Conservation (phyloP, 1,140 invertebrate genomes). For the Zaprionus capensis region DNA sequence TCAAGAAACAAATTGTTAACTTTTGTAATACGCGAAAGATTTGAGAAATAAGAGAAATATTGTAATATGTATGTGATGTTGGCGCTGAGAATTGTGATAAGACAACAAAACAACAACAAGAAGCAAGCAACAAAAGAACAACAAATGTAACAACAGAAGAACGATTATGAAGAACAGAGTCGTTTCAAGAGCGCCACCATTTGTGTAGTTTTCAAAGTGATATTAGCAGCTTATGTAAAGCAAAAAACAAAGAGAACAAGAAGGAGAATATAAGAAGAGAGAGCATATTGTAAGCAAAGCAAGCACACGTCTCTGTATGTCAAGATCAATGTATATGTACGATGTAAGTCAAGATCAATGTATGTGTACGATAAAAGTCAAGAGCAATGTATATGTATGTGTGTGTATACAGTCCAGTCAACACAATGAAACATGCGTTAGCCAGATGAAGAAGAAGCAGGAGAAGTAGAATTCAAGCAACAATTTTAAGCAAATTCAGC, state of each 20-base stretch:
- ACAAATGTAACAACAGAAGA: conserved; percentile 66
- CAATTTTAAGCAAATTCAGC: conserved; percentile 35
- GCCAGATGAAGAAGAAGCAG: conserved; percentile 40
- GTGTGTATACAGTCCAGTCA: conserved; percentile 11
- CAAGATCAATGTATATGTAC: conserved; percentile 28
- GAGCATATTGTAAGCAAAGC: conserved; percentile 52
- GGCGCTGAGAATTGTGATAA: conserved; percentile 76
- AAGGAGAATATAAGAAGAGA: background rate
- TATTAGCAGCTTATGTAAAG: conserved; percentile 68
- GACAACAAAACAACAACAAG: conserved; percentile 28
- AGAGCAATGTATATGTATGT: background rate
- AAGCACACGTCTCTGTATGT: conserved; percentile 32
- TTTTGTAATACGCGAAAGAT: conserved; percentile 68
- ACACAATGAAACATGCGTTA: conserved; percentile 53
- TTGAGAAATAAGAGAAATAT: conserved; percentile 8
- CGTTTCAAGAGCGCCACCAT: conserved; percentile 63
- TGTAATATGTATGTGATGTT: conserved; percentile 57
- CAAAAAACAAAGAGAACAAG: conserved; percentile 38
- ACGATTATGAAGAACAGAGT: conserved; percentile 38
- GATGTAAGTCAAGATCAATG: too few relatives aligned
- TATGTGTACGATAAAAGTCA: background rate
- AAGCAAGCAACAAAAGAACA: conserved; percentile 55
- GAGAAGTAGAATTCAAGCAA: conserved; percentile 2
- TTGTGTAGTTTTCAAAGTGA: conserved; percentile 78
- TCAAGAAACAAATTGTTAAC: conserved; percentile 73